These are phyloP conservation scores for Smutsia gigantea DNA, from an alignment of 2,797 vertebrate genomes.

Conservation along the genomic window DNA sequence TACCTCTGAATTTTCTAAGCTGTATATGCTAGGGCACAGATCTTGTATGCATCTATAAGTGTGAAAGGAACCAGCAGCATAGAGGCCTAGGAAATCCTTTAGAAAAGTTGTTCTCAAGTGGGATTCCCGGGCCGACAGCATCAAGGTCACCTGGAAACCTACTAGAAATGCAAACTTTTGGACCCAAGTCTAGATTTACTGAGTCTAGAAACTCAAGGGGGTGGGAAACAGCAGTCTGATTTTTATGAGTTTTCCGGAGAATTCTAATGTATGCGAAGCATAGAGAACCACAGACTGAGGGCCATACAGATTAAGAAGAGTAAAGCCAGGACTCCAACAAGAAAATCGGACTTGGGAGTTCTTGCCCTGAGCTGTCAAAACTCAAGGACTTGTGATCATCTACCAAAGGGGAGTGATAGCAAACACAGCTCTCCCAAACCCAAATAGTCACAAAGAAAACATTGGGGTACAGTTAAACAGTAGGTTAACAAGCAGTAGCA, in stretches of 20 bases:
- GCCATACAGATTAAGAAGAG: no score
- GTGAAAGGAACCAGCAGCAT: background rate
- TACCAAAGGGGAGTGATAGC: background rate
- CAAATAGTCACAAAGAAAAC: background rate
- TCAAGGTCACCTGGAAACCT: background rate
- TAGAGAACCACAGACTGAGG: no score
- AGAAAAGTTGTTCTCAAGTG: background rate
- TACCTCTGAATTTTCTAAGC: background rate
- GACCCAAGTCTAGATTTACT: background rate
- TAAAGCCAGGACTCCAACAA: background rate
- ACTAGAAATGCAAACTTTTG: background rate
- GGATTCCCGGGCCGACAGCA: background rate
- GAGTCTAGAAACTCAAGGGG: background rate
- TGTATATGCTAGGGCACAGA: background rate
- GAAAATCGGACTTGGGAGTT: background rate
- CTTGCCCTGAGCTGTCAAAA: background rate
- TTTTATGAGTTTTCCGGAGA: background rate
- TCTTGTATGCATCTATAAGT: background rate
- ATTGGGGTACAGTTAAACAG: background rate
- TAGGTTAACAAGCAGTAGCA: background rate
- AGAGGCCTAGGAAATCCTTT: background rate
- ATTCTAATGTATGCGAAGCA: background rate
- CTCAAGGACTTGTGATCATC: background rate
- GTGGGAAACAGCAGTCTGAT: background rate
- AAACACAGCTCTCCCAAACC: background rate